phyloP scores from a whole-genome alignment of 2,113 vertebrate species.

The Lipotes vexillifer region DNA sequence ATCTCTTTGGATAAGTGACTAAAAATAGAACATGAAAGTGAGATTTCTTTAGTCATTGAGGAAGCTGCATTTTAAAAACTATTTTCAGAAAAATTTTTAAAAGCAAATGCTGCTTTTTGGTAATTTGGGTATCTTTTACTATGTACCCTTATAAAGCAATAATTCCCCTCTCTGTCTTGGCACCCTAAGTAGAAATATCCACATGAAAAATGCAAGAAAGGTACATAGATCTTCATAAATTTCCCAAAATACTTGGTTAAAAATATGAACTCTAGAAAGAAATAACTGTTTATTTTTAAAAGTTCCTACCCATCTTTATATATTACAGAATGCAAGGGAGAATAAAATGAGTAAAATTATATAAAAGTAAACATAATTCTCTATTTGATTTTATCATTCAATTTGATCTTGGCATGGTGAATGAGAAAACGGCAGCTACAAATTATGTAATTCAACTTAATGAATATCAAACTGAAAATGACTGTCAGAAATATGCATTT shows the following conservation, averaged over 20 bases:
- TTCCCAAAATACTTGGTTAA: neutral
- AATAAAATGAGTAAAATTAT: slow-evolving; percentile 50
- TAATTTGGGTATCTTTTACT: neutral
- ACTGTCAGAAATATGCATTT: slow-evolving; percentile 39
- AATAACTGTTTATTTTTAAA: neutral
- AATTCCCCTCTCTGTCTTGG: neutral
- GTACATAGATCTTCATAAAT: neutral
- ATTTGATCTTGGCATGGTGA: slow-evolving; percentile 48
- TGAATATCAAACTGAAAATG: slow-evolving; percentile 66
- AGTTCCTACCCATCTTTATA: neutral
- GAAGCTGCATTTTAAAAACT: neutral
- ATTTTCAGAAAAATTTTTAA: neutral
- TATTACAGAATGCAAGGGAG: neutral
- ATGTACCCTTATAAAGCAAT: neutral
- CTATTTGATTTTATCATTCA: slow-evolving; percentile 59
- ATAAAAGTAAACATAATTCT: slow-evolving; percentile 27
- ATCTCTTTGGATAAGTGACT: neutral
- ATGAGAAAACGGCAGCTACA: slow-evolving; percentile 60
- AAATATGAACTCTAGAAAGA: neutral
- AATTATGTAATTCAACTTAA: slow-evolving; percentile 55
- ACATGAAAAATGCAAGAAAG: neutral
- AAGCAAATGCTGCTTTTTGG: neutral
- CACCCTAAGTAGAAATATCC: neutral
- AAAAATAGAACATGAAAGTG: neutral
- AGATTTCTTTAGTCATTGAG: neutral